These are phyloP conservation scores for Craterocephalus amniculus DNA, from an alignment of 2,797 vertebrate species.

Conservation along the genomic window DNA sequence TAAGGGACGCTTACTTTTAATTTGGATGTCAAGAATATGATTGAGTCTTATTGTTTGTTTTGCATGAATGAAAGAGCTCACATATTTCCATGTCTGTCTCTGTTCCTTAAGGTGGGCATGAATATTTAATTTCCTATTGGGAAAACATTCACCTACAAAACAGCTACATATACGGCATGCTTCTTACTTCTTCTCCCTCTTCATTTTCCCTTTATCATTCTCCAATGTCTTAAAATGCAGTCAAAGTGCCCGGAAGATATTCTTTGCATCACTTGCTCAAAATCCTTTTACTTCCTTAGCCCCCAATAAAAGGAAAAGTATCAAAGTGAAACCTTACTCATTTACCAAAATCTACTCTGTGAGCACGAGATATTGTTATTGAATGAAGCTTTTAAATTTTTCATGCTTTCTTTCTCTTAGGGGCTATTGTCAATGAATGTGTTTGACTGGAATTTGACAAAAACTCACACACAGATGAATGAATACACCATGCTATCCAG, in stretches of 20 bases:
- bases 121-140: slow-evolving; percentile 34
- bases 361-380: neutral
- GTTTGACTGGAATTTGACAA: neutral
- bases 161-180: neutral
- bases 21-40: slow-evolving; percentile 79
- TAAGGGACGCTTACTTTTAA: slow-evolving; percentile 75
- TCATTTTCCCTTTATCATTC: slow-evolving; percentile 5
- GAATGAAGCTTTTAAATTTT: neutral
- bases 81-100: slow-evolving; percentile 31
- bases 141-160: slow-evolving; percentile 31
- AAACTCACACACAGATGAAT: neutral
- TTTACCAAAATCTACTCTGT: neutral
- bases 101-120: slow-evolving; percentile 31
- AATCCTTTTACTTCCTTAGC: neutral
- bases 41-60: slow-evolving; percentile 71
- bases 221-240: neutral
- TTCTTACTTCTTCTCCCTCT: neutral
- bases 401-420: neutral
- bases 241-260: neutral
- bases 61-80: neutral
- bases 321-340: neutral
- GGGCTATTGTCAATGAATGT: neutral
- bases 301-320: neutral
- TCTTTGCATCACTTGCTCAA: neutral
- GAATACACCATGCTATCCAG: neutral